Conservation (phyloP, 2,113 vertebrate species). For the Brachyhypopomus occidentalis region DNA sequence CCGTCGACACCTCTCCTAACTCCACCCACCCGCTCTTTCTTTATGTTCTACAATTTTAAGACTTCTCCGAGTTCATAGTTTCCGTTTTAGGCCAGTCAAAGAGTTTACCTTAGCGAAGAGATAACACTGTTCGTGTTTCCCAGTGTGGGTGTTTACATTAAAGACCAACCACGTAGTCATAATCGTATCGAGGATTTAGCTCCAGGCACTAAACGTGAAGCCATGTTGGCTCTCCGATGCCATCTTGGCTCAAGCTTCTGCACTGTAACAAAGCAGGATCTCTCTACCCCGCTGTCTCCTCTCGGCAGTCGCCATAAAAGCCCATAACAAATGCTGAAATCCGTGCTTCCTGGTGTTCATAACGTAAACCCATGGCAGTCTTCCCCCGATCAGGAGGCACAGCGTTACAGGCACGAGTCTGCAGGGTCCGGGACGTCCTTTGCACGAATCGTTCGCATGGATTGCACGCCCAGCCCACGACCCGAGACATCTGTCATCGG, state of each 20-base stretch:
- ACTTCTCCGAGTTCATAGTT: conserved; percentile 1
- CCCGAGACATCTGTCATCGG: not conserved
- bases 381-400: conserved; percentile 37
- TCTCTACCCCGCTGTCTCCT: conserved; percentile 3
- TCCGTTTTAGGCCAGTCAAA: conserved; percentile 32
- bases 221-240: not conserved
- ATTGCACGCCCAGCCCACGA: not conserved
- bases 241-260: conserved; percentile 30
- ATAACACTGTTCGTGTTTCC: not conserved
- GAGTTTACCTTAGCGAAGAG: conserved; percentile 8
- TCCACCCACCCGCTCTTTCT: not conserved
- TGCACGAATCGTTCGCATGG: not conserved
- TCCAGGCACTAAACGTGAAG: not conserved
- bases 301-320: conserved; percentile 30
- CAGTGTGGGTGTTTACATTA: conserved; percentile 22
- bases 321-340: conserved; percentile 26
- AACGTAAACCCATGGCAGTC: conserved; percentile 28
- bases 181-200: not conserved
- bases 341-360: conserved; percentile 48
- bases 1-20: not conserved
- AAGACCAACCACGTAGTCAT: not conserved
- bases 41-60: conserved; percentile 22
- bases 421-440: conserved; percentile 16
- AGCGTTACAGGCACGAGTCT: not conserved
- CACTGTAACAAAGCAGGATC: conserved; percentile 2